These are phyloP conservation scores for Calephelis perditalis DNA, from an alignment of 2,888 invertebrate species.

Conservation along the genomic window DNA sequence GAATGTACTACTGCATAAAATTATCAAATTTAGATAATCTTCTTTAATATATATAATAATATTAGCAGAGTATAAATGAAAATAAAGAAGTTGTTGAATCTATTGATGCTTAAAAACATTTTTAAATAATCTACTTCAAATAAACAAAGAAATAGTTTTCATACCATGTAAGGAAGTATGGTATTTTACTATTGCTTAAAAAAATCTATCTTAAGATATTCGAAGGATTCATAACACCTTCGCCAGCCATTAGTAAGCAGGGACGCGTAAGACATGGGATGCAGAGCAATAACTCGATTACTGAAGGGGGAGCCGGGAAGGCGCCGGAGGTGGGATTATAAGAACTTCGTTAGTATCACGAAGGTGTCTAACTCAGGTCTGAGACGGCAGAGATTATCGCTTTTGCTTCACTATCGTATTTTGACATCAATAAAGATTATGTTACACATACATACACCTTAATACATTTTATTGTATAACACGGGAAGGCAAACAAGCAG, in stretches of 20 bases:
- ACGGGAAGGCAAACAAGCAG: too few relatives aligned
- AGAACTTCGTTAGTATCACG: constrained; percentile 74
- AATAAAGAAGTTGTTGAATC: too few relatives aligned
- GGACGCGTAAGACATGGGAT: constrained; percentile 57
- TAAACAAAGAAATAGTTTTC: too few relatives aligned
- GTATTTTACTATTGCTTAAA: too few relatives aligned
- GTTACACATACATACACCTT: not conserved
- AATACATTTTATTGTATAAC: too few relatives aligned
- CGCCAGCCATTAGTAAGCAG: constrained; percentile 32
- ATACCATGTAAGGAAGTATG: too few relatives aligned
- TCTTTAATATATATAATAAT: too few relatives aligned
- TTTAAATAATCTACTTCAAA: too few relatives aligned
- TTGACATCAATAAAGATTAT: constrained; percentile 46
- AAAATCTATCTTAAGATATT: constrained; percentile 16
- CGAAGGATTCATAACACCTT: constrained; percentile 20
- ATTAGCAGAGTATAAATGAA: too few relatives aligned
- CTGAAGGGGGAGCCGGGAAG: constrained; percentile 38
- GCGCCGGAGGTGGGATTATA: constrained; percentile 58
- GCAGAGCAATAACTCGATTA: constrained; percentile 71
- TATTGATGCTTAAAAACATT: too few relatives aligned
- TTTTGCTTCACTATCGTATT: constrained; percentile 58
- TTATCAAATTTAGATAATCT: too few relatives aligned
- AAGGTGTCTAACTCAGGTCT: constrained; percentile 69
- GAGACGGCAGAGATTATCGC: constrained; percentile 63
- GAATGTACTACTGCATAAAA: too few relatives aligned